phyloP scores from a whole-genome alignment of 1,140 invertebrate genomes.

The Drosophila asahinai region DNA sequence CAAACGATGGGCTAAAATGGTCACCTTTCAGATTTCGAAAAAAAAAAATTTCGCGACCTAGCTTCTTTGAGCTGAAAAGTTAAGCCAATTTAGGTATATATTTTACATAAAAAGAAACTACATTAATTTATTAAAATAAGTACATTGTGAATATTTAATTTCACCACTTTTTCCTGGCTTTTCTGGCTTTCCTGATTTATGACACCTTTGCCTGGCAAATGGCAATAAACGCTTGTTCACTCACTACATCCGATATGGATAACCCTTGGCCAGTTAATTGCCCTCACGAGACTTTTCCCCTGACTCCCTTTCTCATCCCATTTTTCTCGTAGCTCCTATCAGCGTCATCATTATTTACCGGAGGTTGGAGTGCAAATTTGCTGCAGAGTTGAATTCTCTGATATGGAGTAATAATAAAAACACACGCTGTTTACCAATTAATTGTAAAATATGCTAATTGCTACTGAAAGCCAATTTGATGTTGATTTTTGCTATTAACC shows the following conservation, averaged over 20 bases:
- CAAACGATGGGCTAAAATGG: too few species aligned
- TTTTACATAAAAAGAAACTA: background rate
- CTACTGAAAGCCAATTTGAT: conserved; percentile 30
- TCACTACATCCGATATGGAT: conserved; percentile 33
- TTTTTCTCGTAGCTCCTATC: conserved; percentile 2
- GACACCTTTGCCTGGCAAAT: conserved; percentile 27
- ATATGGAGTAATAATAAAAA: conserved; percentile 27
- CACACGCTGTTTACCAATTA: conserved; percentile 56
- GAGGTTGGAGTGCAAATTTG: conserved; percentile 20
- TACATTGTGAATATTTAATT: background rate
- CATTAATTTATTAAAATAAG: background rate
- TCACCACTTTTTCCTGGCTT: background rate
- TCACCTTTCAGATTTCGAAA: too few species aligned
- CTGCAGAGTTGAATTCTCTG: conserved; percentile 23
- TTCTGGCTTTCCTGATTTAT: conserved; percentile 15
- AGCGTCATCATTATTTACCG: conserved; percentile 18
- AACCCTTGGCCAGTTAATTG: conserved; percentile 36
- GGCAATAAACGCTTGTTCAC: conserved; percentile 27
- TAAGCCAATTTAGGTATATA: too few species aligned
- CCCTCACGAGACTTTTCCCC: conserved; percentile 7
- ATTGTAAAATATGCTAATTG: conserved; percentile 79
- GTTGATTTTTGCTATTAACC: conserved; percentile 13
- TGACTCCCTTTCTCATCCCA: background rate
- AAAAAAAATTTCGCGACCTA: too few species aligned
- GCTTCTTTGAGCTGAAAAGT: too few species aligned